Base-by-base conservation (phyloP, 2,888 invertebrate genomes). In the Nomada fabriciana region DNA sequence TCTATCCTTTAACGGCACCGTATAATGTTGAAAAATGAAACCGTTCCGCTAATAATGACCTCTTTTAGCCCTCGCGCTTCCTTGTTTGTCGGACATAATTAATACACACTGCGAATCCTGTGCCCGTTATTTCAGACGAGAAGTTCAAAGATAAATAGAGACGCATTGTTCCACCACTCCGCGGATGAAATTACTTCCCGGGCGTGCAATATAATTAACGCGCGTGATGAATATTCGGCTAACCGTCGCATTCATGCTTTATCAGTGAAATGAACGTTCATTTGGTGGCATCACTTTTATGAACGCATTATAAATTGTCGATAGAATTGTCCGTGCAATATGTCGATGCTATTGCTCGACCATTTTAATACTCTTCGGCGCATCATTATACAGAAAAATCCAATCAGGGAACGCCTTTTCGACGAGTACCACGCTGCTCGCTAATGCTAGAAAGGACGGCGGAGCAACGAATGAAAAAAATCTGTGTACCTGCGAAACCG, bases 141-240 rank as follows among this genome's bases (percentile, higher is more conserved):
- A 47, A 42, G 59, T 23, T 52, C 20, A 18, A 55, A 18, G 2
- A 57, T 18, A 57, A 57, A 47, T 15, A 36, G 18, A 13, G 43
- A 29, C 7, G 10, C 5, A n/a, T 64, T n/a, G 20, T 11, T 23
- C 11, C 20, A 61, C 53, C 20, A 9, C 10, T n/a, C 36, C 2
- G 18, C n/a, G 52, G 36, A 29, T 60, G 13, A 65, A 76, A 73
- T 65, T 47, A 60, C 25, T 65, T 25, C 13, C 15, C 13, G 2
- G 5, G 20, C 18, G 25, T n/a, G n/a, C n/a, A n/a, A 43, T 57
- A 55, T 13, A 23, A 18, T n/a, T 9, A 36, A 18, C 50, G 36
- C 36, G 18, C 25, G 43, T 36, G n/a, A 43, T 23, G 18, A 47
- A 47, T 47, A 55, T 47, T 13, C 47, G 47, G 42, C 1, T 15